These are phyloP conservation scores for Ciconia maguari DNA, from an alignment of 2,113 vertebrate genomes.

Conservation along the genomic window DNA sequence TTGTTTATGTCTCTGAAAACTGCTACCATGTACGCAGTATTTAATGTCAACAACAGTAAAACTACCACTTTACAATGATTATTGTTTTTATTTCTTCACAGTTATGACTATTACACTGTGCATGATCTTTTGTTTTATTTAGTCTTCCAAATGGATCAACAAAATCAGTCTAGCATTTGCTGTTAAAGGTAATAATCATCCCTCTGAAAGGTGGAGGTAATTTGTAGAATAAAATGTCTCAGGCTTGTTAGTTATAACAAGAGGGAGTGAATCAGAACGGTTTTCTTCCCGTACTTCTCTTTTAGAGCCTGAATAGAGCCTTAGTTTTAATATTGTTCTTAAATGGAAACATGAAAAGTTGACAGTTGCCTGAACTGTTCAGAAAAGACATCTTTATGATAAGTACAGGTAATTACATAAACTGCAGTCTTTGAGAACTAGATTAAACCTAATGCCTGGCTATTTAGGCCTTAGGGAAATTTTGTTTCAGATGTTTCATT, in stretches of 20 bases:
- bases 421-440: neutral
- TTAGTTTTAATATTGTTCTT: neutral
- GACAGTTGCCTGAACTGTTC: neutral
- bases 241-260: neutral
- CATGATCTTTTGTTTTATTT: neutral
- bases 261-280: neutral
- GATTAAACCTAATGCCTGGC: neutral
- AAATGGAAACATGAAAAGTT: neutral
- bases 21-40: neutral
- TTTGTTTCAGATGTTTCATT: neutral
- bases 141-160: neutral
- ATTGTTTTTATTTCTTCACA: neutral
- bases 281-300: neutral
- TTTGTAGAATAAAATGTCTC: neutral
- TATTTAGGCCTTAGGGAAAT: neutral
- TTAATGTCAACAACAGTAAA: neutral
- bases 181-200: neutral
- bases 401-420: neutral
- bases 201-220: neutral
- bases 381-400: neutral
- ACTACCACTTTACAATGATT: neutral
- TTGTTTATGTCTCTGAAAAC: neutral
- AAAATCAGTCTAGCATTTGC: neutral
- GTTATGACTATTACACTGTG: neutral
- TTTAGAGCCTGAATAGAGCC: neutral